Percentiles rank a stretch among this genome's conserved stretches.
These are phyloP conservation scores for Isurus oxyrinchus DNA, from an alignment of 2,113 vertebrate genomes.

Conservation along the genomic window DNA sequence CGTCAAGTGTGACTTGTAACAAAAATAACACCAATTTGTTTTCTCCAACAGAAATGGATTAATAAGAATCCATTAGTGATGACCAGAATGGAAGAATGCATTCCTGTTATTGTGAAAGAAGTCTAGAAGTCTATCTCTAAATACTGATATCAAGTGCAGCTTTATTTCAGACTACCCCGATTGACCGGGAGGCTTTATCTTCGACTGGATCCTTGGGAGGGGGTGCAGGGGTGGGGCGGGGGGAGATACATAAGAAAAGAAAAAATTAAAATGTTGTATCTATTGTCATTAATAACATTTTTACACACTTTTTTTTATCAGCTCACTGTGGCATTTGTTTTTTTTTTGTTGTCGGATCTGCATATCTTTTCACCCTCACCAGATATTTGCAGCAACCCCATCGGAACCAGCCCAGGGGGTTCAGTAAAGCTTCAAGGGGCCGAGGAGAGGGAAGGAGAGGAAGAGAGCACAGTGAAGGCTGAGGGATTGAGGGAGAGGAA, in stretches of 20 bases:
- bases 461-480: neutral
- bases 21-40: neutral
- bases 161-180: neutral
- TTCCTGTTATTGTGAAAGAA: neutral
- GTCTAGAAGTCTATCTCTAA: too few species aligned
- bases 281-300: too few species aligned
- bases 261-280: neutral
- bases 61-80: neutral
- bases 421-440: neutral
- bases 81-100: neutral
- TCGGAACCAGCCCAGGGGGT: neutral
- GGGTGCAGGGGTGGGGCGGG: neutral
- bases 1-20: neutral
- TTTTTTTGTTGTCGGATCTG: neutral
- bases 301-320: neutral
- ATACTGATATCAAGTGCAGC: too few species aligned
- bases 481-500: neutral
- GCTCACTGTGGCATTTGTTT: neutral
- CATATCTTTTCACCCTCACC: neutral
- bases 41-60: conserved; percentile 21
- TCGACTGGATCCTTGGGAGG: neutral
- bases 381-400: neutral
- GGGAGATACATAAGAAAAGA: neutral
- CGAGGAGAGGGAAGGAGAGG: neutral
- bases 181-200: neutral